These are phyloP conservation scores for Ligdia adustata DNA, from an alignment of 2,888 invertebrate genomes.

Conservation along the genomic window DNA sequence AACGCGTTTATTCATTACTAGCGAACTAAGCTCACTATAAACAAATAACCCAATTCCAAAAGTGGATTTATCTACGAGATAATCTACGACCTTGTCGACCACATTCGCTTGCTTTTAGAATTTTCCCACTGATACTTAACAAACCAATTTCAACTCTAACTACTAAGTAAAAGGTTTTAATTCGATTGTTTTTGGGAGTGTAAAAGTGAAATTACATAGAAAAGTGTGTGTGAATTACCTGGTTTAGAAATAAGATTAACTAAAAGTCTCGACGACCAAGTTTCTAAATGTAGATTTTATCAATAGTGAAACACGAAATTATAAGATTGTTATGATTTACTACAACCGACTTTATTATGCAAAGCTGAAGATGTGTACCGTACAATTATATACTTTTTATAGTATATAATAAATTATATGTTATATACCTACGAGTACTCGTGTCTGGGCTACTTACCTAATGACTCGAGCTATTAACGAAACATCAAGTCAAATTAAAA, in stretches of 20 bases:
- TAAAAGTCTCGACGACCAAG: constrained; percentile 17
- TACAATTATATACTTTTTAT: too few species aligned
- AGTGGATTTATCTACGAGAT: constrained; percentile 29
- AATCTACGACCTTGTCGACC: constrained; percentile 35
- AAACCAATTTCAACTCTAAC: constrained; percentile 6
- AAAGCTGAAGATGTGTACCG: background rate
- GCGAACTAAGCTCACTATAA: constrained; percentile 18
- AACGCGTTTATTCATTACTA: too few species aligned
- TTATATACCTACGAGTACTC: too few species aligned
- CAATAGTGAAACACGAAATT: constrained; percentile 5
- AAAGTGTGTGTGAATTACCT: constrained; percentile 36
- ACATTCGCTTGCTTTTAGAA: constrained; percentile 30
- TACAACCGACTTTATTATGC: background rate
- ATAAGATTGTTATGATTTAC: background rate
- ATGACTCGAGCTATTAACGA: too few species aligned
- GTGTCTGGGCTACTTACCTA: too few species aligned
- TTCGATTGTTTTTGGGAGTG: background rate
- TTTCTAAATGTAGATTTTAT: constrained; percentile 22
- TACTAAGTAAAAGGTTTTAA: constrained; percentile 6
- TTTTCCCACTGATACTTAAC: constrained; percentile 26
- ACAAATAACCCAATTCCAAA: constrained; percentile 29
- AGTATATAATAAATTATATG: too few species aligned
- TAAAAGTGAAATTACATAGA: constrained; percentile 39
- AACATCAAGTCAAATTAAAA: too few species aligned
- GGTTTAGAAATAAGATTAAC: constrained; percentile 29